Base-by-base conservation (phyloP, 2,888 invertebrate species). In the Ophion obscuratus region DNA sequence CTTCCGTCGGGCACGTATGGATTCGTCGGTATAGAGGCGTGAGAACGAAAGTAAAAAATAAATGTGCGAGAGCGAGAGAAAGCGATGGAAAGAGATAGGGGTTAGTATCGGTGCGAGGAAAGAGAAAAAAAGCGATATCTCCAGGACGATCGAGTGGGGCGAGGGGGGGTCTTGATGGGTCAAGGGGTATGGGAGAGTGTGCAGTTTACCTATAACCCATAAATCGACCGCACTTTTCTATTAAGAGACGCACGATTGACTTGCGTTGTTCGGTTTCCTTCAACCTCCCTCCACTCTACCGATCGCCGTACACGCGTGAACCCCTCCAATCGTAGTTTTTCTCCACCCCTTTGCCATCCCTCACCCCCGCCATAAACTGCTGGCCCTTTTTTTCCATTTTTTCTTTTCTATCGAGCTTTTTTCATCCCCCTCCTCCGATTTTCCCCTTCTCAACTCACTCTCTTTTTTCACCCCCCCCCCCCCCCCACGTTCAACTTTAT, bases 221-320 rank as follows among this genome's bases (percentile, higher is more conserved):
- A 93, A 93, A 93, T 93, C 93, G 93, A 93, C 93, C 92, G 92
- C 93, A 93, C 93, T 93, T 93, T 93, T 93, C 93, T 93, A 93
- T 93, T 93, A 93, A 93, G 93, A 93, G 93, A 93, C 93, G 92
- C 93, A 92, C 93, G 93, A 93, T 93, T 93, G 93, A 93, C 93
- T 93, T 91, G 92, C 91, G 92, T 92, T 92, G 92, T 92, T 91
- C 92, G 89, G 91, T 89, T 91, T 92, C 91, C 91, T 92, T 92
- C 91, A 83, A 59, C 68, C 83, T 81, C 83, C 59, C 81, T 81
- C 84, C 73, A 61, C 80, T 73, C 70, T 76, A 61, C 31, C 87
- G 83, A 87, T 84, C 71, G 80, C 78, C 66, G 80, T 71, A 67
- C 83, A 80, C 80, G 66, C 78, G 71, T 17, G 3, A 53, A 53